Evolutionary conservation across 1,140 invertebrate species (phyloP).

Genomic region (Ceratina australensis): DNA sequence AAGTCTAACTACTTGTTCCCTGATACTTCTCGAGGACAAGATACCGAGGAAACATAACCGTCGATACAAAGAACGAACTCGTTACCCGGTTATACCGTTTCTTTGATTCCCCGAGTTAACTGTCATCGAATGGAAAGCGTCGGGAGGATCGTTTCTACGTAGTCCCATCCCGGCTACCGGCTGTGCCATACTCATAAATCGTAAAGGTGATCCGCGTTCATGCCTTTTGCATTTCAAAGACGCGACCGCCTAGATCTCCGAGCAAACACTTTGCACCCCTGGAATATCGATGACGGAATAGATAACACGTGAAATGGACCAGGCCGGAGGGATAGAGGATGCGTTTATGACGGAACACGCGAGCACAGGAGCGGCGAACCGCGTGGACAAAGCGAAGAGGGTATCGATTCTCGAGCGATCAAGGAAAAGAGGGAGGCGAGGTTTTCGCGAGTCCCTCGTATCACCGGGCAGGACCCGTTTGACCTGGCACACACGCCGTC

Average conservation of each 20-base stretch:
- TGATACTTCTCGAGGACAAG: not conserved
- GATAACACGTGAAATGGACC: slow-evolving; percentile 30
- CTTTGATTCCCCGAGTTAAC: slow-evolving; percentile 39
- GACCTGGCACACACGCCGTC: slow-evolving; percentile 71
- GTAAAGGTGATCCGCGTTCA: slow-evolving; percentile 43
- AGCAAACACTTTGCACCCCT: slow-evolving; percentile 11
- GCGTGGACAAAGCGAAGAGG: not conserved
- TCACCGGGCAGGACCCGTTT: slow-evolving; percentile 66
- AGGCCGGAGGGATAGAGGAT: not conserved
- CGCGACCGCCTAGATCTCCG: not conserved
- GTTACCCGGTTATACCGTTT: not conserved
- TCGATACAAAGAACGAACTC: not conserved
- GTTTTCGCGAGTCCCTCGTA: slow-evolving; percentile 63
- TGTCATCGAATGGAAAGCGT: not conserved
- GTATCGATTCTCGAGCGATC: slow-evolving; percentile 50
- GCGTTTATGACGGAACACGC: not conserved
- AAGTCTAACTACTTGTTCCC: not conserved
- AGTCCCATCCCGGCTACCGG: slow-evolving; percentile 11
- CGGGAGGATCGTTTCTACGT: slow-evolving; percentile 11
- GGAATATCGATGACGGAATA: slow-evolving; percentile 16
- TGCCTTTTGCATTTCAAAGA: slow-evolving; percentile 38
- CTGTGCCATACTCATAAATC: slow-evolving; percentile 39
- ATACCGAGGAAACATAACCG: not conserved
- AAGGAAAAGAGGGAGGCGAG: slow-evolving; percentile 41
- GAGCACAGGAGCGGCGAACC: not conserved